phyloP scores from a whole-genome alignment of 2,888 invertebrate genomes.

The Eupeodes latifasciatus region DNA sequence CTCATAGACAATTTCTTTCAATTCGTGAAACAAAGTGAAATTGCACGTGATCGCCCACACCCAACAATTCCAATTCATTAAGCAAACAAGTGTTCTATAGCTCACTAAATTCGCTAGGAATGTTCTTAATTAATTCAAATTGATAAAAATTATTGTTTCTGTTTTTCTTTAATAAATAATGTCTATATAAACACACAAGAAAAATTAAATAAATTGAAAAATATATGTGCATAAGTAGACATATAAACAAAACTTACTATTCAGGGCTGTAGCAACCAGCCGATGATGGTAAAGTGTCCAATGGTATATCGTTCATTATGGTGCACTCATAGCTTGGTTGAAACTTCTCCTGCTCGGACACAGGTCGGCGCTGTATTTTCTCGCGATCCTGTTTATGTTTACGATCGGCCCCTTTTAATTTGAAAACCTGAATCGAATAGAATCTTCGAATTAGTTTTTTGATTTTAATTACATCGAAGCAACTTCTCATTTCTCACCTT shows the following conservation, averaged over 20 bases:
- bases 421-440: conserved; percentile 87
- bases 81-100: background rate
- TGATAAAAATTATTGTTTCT: conserved; percentile 13
- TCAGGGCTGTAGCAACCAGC: conserved; percentile 83
- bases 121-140: conserved; percentile 27
- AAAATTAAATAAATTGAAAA: background rate
- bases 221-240: background rate
- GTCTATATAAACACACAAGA: background rate
- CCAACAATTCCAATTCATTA: conserved; percentile 8
- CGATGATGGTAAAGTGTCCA: conserved; percentile 80
- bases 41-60: conserved; percentile 28
- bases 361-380: conserved; percentile 94
- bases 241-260: conserved; percentile 81
- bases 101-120: conserved; percentile 5
- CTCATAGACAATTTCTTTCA: background rate
- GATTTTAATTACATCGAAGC: background rate
- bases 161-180: background rate
- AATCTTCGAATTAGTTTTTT: background rate
- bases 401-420: conserved; percentile 97
- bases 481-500: conserved; percentile 88
- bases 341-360: conserved; percentile 94
- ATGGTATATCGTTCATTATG: conserved; percentile 93
- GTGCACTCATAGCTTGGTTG: conserved; percentile 98
- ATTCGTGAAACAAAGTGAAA: background rate
- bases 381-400: conserved; percentile 98